Base-by-base conservation (phyloP, 2,888 invertebrate species). In the Nemotelus pantherinus region DNA sequence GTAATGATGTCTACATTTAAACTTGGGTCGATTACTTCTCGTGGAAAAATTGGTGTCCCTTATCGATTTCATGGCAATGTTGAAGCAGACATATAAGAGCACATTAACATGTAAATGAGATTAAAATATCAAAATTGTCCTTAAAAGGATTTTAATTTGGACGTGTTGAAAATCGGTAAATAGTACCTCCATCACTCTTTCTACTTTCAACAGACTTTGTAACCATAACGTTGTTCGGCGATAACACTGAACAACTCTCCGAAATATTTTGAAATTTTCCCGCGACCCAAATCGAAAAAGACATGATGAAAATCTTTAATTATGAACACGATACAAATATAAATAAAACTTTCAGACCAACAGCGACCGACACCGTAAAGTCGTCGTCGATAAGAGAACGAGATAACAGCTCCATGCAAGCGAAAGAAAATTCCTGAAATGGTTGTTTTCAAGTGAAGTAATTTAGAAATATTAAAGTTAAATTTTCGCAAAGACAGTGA, bases 101-200 rank as follows among this genome's bases (percentile, higher is more conserved):
- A 3, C n/a, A 60, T 60, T 41, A 39, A 4, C n/a, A 60, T 25
- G 60, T 43, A 60, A 60, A 60, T 39, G 39, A 7, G 60, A 60
- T 39, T 60, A 39, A 60, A 60, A 41, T 43, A 60, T 60, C 2
- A 39, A 60, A 60, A 60, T 39, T 60, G 25, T 25, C 60, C 4
- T 43, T 39, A 39, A 60, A 60, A 60, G 39, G 60, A 60, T 39
- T 60, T 60, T 60, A 39, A 60, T 60, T 60, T 41, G 25, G 41
- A 60, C 60, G 39, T 39, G 4, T 60, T 41, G 60, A 39, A 60
- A 60, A 60, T 41, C 41, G 7, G 60, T 7, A 2, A 41, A 41
- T 41, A 60, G 25, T 25, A 25, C 25, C 25, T 25, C 25, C 25
- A 25, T 25, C 25, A 25, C 25, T 25, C 25, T 25, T 25, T 25